These are phyloP conservation scores for Tragulus kanchil DNA, from an alignment of 2,113 vertebrate species.

Conservation along the genomic window DNA sequence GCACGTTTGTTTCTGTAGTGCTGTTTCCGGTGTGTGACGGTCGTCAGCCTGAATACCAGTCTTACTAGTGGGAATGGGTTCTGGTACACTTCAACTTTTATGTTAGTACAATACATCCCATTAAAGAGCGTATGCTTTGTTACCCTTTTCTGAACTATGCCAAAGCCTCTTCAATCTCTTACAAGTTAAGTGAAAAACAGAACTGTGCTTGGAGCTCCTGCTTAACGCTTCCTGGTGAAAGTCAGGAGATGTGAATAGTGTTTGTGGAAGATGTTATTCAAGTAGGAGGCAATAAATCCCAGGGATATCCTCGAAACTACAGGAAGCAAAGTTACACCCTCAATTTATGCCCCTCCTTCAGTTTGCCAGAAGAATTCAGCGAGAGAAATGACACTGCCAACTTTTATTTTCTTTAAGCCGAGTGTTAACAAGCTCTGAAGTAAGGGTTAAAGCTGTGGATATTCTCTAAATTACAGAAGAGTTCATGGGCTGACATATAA, in stretches of 20 bases:
- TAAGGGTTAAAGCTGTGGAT: neutral
- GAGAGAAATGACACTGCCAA: neutral
- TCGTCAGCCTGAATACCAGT: constrained; percentile 41
- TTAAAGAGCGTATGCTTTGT: constrained; percentile 82
- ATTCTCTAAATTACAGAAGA: constrained; percentile 53
- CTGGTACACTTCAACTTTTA: constrained; percentile 70
- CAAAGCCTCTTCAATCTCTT: constrained; percentile 75
- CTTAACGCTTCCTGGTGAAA: constrained; percentile 43
- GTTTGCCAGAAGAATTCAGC: neutral
- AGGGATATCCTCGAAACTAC: neutral
- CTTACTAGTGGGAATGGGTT: constrained; percentile 79
- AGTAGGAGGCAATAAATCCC: constrained; percentile 9
- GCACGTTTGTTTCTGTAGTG: too few relatives aligned
- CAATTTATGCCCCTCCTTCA: neutral
- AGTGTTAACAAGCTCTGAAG: neutral
- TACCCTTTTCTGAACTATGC: constrained; percentile 75
- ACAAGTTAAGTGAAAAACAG: constrained; percentile 78
- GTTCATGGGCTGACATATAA: neutral
- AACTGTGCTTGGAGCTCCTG: constrained; percentile 54
- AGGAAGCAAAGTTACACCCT: neutral
- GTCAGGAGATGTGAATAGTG: neutral
- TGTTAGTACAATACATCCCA: constrained; percentile 73
- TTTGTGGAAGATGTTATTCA: neutral
- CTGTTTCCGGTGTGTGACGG: neutral
- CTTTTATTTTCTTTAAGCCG: neutral